Evolutionary conservation across 2,888 invertebrate species (phyloP), one percentile per base, ranked within the genome.

Genomic region (Eupithecia exiguata): DNA sequence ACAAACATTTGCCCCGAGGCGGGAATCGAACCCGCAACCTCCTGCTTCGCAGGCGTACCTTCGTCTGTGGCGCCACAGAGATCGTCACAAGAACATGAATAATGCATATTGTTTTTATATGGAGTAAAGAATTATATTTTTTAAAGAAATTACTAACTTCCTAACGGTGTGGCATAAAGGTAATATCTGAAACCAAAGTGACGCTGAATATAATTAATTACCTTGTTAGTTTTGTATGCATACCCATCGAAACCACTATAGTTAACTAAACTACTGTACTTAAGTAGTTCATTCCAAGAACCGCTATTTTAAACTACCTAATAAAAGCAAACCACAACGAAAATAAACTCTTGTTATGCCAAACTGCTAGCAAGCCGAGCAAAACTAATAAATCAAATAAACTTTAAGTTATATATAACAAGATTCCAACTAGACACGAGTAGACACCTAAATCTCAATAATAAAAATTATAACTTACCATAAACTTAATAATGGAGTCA

Each of bases 391-490:
- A 40, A 66, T n/a, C 38, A 66, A 38, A 40, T 5, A 25, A 61
- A 58, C 69, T 58, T 58, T 25, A 58, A 36, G 36, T n/a, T 58
- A 36, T 25, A 40, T 58, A 36, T 25, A 58, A 69, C 25, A 58
- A 40, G 21, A 61, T 61, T 30, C 30, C 7, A 61, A 25, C 30
- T 30, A 30, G 61, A 35, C 16, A 16, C 30, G 1, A 18, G 18
- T 2, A 30, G 35, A 25, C 35, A 62, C 18, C 1, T 35, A 62
- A 35, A 62, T 35, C 62, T 18, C 35, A 35, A 62, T 30, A 3
- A 62, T 21, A 16, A 62, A 21, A 53, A 25, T 58, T 36, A 4
- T 5, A 71, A 71, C 76, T 74, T 72, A 72, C 69, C 68, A 36
- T 67, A 69, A 69, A 53, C 68, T 62, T 30, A 21, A 53, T 46